Evolutionary conservation across 1,140 invertebrate genomes (phyloP).

Genomic region (Apis mellifera): DNA sequence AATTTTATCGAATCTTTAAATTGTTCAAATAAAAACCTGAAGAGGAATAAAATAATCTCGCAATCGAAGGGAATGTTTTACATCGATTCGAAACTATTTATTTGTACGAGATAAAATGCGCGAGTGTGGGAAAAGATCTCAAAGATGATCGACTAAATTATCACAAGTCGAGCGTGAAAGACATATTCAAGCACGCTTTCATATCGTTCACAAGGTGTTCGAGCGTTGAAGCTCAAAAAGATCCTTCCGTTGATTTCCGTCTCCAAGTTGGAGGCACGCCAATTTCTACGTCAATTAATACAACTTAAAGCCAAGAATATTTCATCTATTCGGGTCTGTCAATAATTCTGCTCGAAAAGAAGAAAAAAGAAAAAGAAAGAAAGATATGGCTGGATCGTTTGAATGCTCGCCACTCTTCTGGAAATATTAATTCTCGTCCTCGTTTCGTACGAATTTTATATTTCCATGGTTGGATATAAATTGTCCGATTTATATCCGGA

Average conservation of each 20-base stretch:
- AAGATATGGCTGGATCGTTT: neutral
- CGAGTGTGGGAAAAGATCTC: neutral
- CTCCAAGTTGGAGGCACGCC: slow-evolving; percentile 4
- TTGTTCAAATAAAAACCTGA: too few species aligned
- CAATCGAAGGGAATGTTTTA: too few species aligned
- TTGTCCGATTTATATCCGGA: neutral
- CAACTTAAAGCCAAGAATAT: neutral
- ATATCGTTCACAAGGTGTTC: slow-evolving; percentile 1
- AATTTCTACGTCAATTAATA: slow-evolving; percentile 27
- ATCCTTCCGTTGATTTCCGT: slow-evolving; percentile 5
- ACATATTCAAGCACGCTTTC: neutral
- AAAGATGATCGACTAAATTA: neutral
- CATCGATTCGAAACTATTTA: neutral
- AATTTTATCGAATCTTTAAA: too few species aligned
- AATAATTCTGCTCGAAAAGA: slow-evolving; percentile 5
- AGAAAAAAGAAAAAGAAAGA: neutral
- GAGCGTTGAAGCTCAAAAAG: slow-evolving; percentile 4
- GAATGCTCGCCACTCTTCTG: neutral
- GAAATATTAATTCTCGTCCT: slow-evolving; percentile 18
- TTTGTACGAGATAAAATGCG: neutral
- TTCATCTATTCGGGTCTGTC: neutral
- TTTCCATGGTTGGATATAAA: neutral
- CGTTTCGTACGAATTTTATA: neutral
- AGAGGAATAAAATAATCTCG: too few species aligned
- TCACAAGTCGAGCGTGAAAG: neutral